Evolutionary conservation across 2,113 vertebrate genomes (phyloP).

Genomic region (Ondatra zibethicus): DNA sequence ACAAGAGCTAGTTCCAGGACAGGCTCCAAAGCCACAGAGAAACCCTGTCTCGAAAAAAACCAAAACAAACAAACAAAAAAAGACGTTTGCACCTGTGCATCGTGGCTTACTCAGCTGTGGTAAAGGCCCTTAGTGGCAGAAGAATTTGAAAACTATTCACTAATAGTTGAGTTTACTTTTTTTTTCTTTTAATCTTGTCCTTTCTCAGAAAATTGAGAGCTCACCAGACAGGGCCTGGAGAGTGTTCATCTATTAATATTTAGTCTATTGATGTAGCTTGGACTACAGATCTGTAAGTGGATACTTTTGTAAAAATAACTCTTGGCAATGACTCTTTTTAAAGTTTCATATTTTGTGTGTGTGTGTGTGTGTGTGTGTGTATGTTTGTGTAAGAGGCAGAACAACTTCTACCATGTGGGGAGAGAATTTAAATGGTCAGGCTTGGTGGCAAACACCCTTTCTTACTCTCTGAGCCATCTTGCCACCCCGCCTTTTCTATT

Average conservation of each 20-base stretch:
- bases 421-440: background rate
- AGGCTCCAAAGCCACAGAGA: no score
- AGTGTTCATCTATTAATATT: constrained; percentile 6
- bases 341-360: background rate
- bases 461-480: background rate
- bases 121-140: constrained; percentile 25
- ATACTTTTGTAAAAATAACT: constrained; percentile 56
- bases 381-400: background rate
- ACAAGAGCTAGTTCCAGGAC: no score
- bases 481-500: background rate
- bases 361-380: background rate
- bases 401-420: background rate
- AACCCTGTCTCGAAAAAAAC: no score
- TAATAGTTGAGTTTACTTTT: constrained; percentile 53
- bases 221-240: background rate
- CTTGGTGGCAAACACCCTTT: background rate
- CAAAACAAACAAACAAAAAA: no score
- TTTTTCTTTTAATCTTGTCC: background rate
- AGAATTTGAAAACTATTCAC: constrained; percentile 36
- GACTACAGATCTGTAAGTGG: background rate
- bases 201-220: constrained; percentile 56
- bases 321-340: constrained; percentile 19
- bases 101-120: background rate
- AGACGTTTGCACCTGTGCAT: constrained; percentile 1
- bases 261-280: background rate